Evolutionary conservation across 2,797 vertebrate species (phyloP), one percentile per base, ranked within the genome.

Genomic region (Neosilurus hyrtlii): DNA sequence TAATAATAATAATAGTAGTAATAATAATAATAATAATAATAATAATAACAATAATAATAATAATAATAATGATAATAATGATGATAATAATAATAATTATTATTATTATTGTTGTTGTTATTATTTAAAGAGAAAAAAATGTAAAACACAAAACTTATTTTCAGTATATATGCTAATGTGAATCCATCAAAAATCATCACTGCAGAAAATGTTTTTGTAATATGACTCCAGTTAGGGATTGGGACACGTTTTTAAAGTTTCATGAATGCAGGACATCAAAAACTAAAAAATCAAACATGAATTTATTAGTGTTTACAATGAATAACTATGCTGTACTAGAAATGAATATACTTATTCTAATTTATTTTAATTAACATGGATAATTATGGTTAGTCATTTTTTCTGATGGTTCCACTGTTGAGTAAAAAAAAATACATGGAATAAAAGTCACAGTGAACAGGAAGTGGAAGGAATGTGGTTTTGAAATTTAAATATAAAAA

Each of bases 401-500:
- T 51, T 51, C 16, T 22, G 67, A 37, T 26, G 9, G n/a, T 16
- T 73, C 15, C 30, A 15, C 22, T 24, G 30, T 8, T 70, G 35
- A 67, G 37, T 4, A 65, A 56, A 52, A 35, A 37, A 56, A 35
- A 26, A 59, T 22, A 49, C 24, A 54, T 4, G 22, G 7, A 35
- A 30, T 16, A n/a, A 49, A 59, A 76, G 26, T 26, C 72, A 14
- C 11, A 12, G 15, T 62, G 74, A 76, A 76, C 74, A 63, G 75
- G 75, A 72, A 62, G 43, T 52, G 43, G 70, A 62, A 72, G 43
- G 43, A 81, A 9, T 14, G 22, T 54, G 59, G 75, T 63, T 72
- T 82, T 74, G 59, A 73, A 73, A 82, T 82, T 73, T 43, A 73
- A 9, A 72, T 52, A 22, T 73, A 49, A 77, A 63, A 77, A 77